Base-by-base conservation (phyloP, 2,888 invertebrate species). In the Agelastica alni region DNA sequence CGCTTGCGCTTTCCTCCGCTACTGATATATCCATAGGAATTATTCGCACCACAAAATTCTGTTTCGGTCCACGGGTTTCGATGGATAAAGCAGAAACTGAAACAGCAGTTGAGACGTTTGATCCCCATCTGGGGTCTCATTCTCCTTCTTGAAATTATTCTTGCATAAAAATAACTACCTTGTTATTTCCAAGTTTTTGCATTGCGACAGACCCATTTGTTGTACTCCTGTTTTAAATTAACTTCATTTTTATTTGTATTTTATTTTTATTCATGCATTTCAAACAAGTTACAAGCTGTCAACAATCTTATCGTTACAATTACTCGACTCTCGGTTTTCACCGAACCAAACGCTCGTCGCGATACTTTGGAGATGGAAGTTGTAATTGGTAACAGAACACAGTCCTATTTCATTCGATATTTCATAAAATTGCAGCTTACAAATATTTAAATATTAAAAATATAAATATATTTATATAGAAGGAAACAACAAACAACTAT, bases 11-110 rank as follows among this genome's bases (percentile, higher is more conserved):
- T n/a, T n/a, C n/a, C n/a, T n/a, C n/a, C 36, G 36, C 36, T 17
- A 7, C 34, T 36, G 36, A n/a, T n/a, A 36, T 49, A 49, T 54
- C 49, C 49, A n/a, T 34, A 14, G 36, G 37, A 59, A 59, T 61
- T 60, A 59, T 56, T 60, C 58, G 61, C 61, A 54, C 59, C 59
- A 60, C 59, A 54, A 60, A 57, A 59, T 58, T 54, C 53, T 52
- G 56, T 59, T 61, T 60, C 61, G 54, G 56, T 56, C 46, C 48
- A 42, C 22, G 30, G 51, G 28, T 12, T 41, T 34, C 48, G 51
- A 45, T 54, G 54, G 48, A 59, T 56, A 55, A 56, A 49, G 48
- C 41, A 48, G 56, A 48, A 55, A 51, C 55, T 46, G 55, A 48
- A 55, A 56, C 48, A 58, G 41, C 52, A 53, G 41, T 54, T 42